phyloP scores from a whole-genome alignment of 1,140 invertebrate genomes.

The Propsilocerus akamusi region DNA sequence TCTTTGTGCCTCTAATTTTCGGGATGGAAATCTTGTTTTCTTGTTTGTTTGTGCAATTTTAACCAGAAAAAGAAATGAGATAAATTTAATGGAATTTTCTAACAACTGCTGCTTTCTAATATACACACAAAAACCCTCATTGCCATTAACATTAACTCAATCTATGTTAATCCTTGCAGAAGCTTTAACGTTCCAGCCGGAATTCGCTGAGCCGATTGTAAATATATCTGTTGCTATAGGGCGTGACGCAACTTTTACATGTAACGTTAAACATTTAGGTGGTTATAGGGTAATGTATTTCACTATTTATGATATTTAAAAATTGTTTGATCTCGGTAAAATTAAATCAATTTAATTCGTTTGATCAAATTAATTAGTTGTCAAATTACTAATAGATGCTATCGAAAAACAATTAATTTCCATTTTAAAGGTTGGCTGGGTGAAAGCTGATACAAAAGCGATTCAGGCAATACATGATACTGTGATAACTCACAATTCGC shows the following conservation, averaged over 20 bases:
- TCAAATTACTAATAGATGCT: too few relatives aligned
- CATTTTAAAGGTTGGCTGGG: constrained; percentile 58
- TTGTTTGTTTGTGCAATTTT: too few relatives aligned
- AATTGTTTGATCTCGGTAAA: constrained; percentile 8
- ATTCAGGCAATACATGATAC: constrained; percentile 77
- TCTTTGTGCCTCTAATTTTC: too few relatives aligned
- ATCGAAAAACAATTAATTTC: not conserved
- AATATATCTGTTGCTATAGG: constrained; percentile 73
- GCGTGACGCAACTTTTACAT: constrained; percentile 71
- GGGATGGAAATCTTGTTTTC: too few relatives aligned
- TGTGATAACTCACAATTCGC: constrained; percentile 72
- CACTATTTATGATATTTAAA: not conserved
- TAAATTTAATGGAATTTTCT: too few relatives aligned
- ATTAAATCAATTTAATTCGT: not conserved
- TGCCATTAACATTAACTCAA: too few relatives aligned
- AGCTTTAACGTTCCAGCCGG: constrained; percentile 59
- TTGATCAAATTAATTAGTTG: too few relatives aligned
- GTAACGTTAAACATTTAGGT: constrained; percentile 68
- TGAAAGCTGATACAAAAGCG: constrained; percentile 70
- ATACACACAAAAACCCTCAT: too few relatives aligned
- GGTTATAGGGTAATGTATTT: constrained; percentile 63
- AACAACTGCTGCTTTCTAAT: too few relatives aligned
- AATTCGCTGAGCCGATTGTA: constrained; percentile 60
- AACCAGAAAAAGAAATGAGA: too few relatives aligned
- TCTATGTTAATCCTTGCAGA: constrained; percentile 9